These are phyloP conservation scores for Progne subis DNA, from an alignment of 2,113 vertebrate genomes.

Conservation along the genomic window DNA sequence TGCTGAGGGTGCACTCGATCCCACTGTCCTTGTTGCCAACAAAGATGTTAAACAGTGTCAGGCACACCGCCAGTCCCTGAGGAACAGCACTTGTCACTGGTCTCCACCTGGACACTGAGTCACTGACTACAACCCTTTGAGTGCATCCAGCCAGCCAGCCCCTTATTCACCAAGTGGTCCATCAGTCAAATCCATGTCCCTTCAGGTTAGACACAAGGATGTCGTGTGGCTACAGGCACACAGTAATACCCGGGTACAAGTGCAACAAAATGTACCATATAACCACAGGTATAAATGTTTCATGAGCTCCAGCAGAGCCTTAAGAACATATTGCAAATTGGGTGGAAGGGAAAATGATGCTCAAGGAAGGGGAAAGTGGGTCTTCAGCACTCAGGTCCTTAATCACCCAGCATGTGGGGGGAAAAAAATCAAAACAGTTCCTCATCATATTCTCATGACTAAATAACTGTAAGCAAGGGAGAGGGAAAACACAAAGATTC, in stretches of 20 bases:
- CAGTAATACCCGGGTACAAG: neutral
- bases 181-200: neutral
- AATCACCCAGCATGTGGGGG: neutral
- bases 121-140: neutral
- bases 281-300: conserved; percentile 1
- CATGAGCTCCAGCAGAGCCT: conserved; percentile 13
- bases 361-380: neutral
- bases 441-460: neutral
- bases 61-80: neutral
- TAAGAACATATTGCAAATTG: conserved; percentile 9
- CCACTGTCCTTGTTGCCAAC: neutral
- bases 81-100: neutral
- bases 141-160: neutral
- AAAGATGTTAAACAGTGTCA: neutral
- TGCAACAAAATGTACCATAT: neutral
- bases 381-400: conserved; percentile 37
- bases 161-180: neutral
- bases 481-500: neutral
- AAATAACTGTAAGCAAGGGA: neutral
- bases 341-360: conserved; percentile 3
- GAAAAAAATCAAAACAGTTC: neutral
- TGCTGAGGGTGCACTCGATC: neutral
- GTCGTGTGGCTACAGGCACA: neutral
- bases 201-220: neutral
- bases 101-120: neutral